Base-by-base conservation (phyloP, 2,113 vertebrate genomes). In the Seriola rivoliana region DNA sequence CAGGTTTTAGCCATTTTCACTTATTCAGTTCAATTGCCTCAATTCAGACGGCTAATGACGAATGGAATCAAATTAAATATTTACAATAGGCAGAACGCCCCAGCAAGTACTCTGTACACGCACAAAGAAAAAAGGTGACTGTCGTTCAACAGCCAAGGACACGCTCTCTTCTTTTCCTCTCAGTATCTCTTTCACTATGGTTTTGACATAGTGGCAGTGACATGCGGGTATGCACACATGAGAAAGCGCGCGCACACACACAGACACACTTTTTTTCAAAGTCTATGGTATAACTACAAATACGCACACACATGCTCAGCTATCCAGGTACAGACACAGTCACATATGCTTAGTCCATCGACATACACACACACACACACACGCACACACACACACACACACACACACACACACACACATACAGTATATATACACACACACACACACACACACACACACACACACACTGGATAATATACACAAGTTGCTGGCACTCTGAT, bases 401-500 rank as follows among this genome's bases (percentile, higher is more conserved):
- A 79, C 34, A 11, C 70, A 60, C 64, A 32, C 8, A 54, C 16
- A 62, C 78, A 85, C 88, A 78, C 38, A 25, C 14, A 29, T n/a
- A n/a, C n/a, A n/a, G n/a, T n/a, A n/a, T n/a, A n/a, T n/a, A n/a
- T n/a, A n/a, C n/a, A n/a, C n/a, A n/a, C n/a, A n/a, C n/a, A n/a
- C n/a, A n/a, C n/a, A 58, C 42, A 59, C 57, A 46, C 34, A 11
- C 70, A 60, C 64, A 32, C 8, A 54, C 16, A 62, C 78, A 85
- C 88, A 78, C 38, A 25, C 14, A 29, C 42, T n/a, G 64, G 81
- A 83, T 87, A 91, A 89, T 90, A 93, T 89, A 92, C 91, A 93
- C 88, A 88, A 89, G 89, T 89, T 89, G 88, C 90, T 89, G 88
- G 89, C 85, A 80, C 85, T 89, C 82, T 93, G 86, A 93, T 93